Base-by-base conservation (phyloP, 1,140 invertebrate genomes). In the Drosophila pseudoananassae region DNA sequence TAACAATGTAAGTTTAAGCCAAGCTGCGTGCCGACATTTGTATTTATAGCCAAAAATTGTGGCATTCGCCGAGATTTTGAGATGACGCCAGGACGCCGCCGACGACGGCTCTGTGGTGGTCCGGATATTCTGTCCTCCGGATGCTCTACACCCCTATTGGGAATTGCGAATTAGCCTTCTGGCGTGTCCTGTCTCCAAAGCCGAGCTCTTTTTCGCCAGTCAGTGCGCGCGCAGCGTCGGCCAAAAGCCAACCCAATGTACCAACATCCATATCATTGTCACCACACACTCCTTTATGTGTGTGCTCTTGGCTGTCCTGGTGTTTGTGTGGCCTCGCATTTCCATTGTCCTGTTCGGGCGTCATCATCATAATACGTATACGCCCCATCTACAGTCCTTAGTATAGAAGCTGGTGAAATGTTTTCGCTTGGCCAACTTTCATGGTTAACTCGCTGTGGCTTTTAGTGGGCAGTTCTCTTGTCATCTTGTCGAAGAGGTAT, bases 1-100 rank as follows among this genome's bases (percentile, higher is more conserved):
- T 91, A 90, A 91, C 90, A 79, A 79, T 90, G 79, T 79, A 68
- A 90, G 61, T 91, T 91, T 91, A 87, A 90, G 78, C 85, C 63
- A 90, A 74, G 78, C 83, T 79, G 72, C 87, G 78, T 79, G 79
- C 76, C 76, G 75, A 81, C 85, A 71, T 91, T 91, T 90, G 90
- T 91, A 91, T 91, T 91, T 91, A 91, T 91, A 91, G 84, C 64
- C 83, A 59, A 82, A 43, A 70, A 65, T 56, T 57, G 64, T 70
- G 61, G 66, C 76, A 65, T 40, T 63, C 64, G 54, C 71, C 69
- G 78, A 82, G 76, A 82, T 88, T 87, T 84, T 72, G 79, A 66
- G 75, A 57, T 82, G 83, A 77, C 84, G 81, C 81, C 79, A 82
- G 75, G 80, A 74, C 71, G 70, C 50, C 58, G 56, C 43, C 51